These are phyloP conservation scores for Mesoclemmys tuberculata DNA, from an alignment of 2,113 vertebrate species.

Conservation along the genomic window DNA sequence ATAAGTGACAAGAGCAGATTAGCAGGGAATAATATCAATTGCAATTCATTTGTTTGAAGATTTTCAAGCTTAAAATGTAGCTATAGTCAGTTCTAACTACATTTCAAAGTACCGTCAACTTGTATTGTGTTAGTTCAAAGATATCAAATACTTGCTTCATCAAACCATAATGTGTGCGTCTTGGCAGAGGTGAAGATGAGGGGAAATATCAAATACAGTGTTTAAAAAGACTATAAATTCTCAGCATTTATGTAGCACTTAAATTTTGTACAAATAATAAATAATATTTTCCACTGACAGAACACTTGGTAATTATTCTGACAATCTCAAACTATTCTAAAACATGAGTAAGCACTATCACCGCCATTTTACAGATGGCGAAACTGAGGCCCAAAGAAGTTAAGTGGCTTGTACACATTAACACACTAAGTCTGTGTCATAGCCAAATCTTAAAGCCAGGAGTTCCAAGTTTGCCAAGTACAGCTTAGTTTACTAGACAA, in stretches of 20 bases:
- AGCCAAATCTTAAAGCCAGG: not conserved
- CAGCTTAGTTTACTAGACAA: not conserved
- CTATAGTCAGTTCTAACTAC: not conserved
- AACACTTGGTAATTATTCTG: not conserved
- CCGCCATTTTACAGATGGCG: not conserved
- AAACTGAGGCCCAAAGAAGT: conserved; percentile 3
- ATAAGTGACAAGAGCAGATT: not conserved
- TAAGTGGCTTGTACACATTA: conserved; percentile 15
- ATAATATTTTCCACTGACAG: not conserved
- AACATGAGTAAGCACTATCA: not conserved
- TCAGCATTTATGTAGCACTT: rapidly evolving
- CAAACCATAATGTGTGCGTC: not conserved
- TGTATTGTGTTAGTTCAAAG: not conserved
- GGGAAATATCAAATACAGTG: not conserved
- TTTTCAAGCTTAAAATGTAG: conserved; percentile 7
- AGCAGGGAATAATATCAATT: not conserved
- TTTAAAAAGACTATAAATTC: not conserved
- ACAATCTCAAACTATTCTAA: conserved; percentile 32
- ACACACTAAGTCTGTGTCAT: not conserved
- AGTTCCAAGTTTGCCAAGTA: not conserved
- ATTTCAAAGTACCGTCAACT: conserved; percentile 17
- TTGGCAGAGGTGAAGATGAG: conserved; percentile 1
- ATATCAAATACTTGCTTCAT: conserved; percentile 34
- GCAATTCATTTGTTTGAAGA: not conserved
- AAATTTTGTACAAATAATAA: conserved; percentile 15